Base-by-base conservation (phyloP, 35 echinoderm and acorn worm genomes). In the Patiria miniata region DNA sequence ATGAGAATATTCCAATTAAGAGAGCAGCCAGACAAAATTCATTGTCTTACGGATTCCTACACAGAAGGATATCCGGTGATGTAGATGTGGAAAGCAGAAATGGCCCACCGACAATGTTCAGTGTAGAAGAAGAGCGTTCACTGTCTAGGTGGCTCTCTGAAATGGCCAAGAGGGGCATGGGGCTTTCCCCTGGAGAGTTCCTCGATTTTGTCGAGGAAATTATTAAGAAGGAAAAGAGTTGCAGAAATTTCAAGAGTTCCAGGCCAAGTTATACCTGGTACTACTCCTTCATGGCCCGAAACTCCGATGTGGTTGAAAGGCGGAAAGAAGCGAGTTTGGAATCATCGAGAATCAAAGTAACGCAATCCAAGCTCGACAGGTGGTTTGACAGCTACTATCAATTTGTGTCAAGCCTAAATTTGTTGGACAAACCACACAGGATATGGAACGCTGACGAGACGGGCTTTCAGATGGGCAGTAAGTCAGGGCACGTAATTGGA, bases 91-190 rank as follows among this genome's bases (percentile, higher is more conserved):
- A 19, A 4, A 61, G 18, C 58, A 61, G 58, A 29, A 7, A 61
- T 47, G 18, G 58, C 18, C 58, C 58, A 7, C 5, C 3, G 5
- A 19, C 58, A 61, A 22, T 19, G 5, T 61, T 61, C 58, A 61
- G 28, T 61, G 58, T 29, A 22, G 58, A 61, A 61, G 58, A 61
- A 61, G 58, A 61, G 58, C 58, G 18, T 61, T 4, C 58, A 22
- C 58, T 61, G 17, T 19, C 58, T 19, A 61, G 18, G 28, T 61
- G 58, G 58, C 58, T 61, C 17, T 61, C 58, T 22, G 58, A 61
- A 61, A 61, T 61, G 58, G 58, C 58, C 17, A 61, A 61, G 58
- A 61, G 5, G 28, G 58, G 58, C 28, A 61, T 61, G 58, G 58
- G 58, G 28, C 28, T 61, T 19, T 61, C 58, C 58, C 58, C 18